Evolutionary conservation across 2,797 vertebrate species (phyloP), one percentile per base, ranked within the genome.

Genomic region (Mus minutoides): DNA sequence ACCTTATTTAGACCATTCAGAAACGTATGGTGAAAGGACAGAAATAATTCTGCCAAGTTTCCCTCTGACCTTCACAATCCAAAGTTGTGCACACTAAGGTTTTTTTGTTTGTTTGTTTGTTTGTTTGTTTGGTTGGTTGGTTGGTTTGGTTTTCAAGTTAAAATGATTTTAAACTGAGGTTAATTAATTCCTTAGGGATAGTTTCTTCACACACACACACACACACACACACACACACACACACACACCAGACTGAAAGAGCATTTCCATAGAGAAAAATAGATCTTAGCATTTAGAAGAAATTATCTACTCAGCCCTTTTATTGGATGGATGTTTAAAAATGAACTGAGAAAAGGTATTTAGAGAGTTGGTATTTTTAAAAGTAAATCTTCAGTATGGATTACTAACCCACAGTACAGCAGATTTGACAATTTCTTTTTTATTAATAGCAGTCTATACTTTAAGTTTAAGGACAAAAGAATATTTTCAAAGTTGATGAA

Each of bases 401-500:
- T 91, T 64, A n/a, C 34, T 43, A 96, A 49, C 24, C 31, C 73
- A 80, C 22, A 94, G 37, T 43, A 64, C 3, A 34, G 75, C 12
- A 82, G 73, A 91, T 26, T 83, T 64, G 92, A 75, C 73, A 95
- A 95, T 86, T 94, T 94, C 43, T n/a, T n/a, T n/a, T n/a, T n/a
- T n/a, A n/a, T n/a, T n/a, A n/a, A n/a, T n/a, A n/a, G n/a, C n/a
- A n/a, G n/a, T n/a, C n/a, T 75, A 54, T 34, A 8, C 4, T 91
- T 79, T 64, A 86, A 92, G 43, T 83, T 94, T 78, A 90, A 96
- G 64, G 85, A 78, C 54, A 75, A 88, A 2, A 60, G 71, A 76
- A 76, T 91, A 92, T 82, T 94, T 96, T 94, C 94, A 58, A 92
- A 92, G 58, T 89, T 88, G 71, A 91, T 46, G 40, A 75, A 96